phyloP scores from a whole-genome alignment of 1,140 invertebrate genomes.

The Sarcophaga bullata region DNA sequence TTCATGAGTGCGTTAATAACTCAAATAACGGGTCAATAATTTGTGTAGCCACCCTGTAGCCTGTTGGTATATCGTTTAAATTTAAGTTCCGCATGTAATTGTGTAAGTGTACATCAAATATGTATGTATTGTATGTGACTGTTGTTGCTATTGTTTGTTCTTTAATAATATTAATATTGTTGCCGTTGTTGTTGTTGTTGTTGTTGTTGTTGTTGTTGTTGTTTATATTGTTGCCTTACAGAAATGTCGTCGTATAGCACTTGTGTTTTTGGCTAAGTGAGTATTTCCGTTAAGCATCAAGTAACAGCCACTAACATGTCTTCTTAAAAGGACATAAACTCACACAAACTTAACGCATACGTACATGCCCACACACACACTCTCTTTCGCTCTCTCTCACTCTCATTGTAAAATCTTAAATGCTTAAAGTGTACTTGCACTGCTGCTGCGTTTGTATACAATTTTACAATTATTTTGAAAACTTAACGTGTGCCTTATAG shows the following conservation, averaged over 20 bases:
- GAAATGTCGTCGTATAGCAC: not conserved
- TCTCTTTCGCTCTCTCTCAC: no score
- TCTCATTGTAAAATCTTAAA: not conserved
- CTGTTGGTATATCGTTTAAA: no score
- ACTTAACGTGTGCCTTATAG: not conserved
- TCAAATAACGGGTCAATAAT: no score
- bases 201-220: conserved; percentile 15
- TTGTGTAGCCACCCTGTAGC: no score
- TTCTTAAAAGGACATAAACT: not conserved
- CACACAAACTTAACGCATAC: not conserved
- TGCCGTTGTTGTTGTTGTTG: not conserved
- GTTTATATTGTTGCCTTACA: not conserved
- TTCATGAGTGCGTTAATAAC: no score
- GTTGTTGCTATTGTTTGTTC: no score
- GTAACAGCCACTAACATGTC: conserved; percentile 18
- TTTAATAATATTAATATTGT: not conserved
- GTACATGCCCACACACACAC: not conserved
- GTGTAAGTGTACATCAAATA: not conserved
- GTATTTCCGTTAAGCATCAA: conserved; percentile 19
- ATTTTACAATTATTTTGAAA: not conserved
- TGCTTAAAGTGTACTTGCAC: not conserved
- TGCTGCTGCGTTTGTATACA: not conserved
- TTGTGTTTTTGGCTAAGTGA: conserved; percentile 16
- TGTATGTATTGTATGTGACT: not conserved
- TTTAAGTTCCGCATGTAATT: no score